Evolutionary conservation across 2,113 vertebrate species (phyloP), one percentile per base, ranked within the genome.

Genomic region (Hippocampus abdominalis): DNA sequence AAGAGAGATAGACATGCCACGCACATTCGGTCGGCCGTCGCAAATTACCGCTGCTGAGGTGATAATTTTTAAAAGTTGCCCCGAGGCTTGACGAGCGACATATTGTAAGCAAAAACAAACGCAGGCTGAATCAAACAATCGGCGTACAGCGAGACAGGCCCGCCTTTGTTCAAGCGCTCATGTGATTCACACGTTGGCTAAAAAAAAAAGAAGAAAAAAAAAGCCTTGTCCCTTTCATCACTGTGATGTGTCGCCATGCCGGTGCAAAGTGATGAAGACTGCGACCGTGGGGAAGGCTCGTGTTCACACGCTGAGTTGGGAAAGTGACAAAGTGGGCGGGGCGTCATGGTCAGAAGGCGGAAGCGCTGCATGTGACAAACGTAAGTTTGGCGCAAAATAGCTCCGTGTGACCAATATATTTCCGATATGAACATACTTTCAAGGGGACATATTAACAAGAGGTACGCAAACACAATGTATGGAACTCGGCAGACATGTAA

Each of bases 141-240:
- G 54, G 64, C 53, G 69, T 36, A 54, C 69, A 69, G 27, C 48
- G 39, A 53, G 72, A 87, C 72, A 76, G 78, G 46, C 68, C 44
- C 13, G 0, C 69, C 72, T 80, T 72, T 81, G 79, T 82, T 79
- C 68, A 7, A 56, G 21, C 44, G 66, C 64, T 63, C 25, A 29
- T 67, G 53, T 67, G 67, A 75, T 75, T 77, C 77, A 75, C 44
- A 70, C 36, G 20, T 25, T 56, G 78, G 81, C 69, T 79, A 71
- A 77, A 71, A 77, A n/a, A n/a, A n/a, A n/a, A n/a, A n/a, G n/a
- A n/a, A n/a, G n/a, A n/a, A n/a, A 71, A 77, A 71, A 77, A 71
- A 77, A 68, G 48, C 53, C 46, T 27, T 68, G 18, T 59, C 65
- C 73, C 61, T 1, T 8, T 67, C 23, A 64, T 27, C 36, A 21